A percentile compares a stretch with the other conserved stretches of the same genome.
These are phyloP conservation scores for Drosophila cyrtoloma DNA, from an alignment of 2,888 invertebrate species.

Conservation along the genomic window DNA sequence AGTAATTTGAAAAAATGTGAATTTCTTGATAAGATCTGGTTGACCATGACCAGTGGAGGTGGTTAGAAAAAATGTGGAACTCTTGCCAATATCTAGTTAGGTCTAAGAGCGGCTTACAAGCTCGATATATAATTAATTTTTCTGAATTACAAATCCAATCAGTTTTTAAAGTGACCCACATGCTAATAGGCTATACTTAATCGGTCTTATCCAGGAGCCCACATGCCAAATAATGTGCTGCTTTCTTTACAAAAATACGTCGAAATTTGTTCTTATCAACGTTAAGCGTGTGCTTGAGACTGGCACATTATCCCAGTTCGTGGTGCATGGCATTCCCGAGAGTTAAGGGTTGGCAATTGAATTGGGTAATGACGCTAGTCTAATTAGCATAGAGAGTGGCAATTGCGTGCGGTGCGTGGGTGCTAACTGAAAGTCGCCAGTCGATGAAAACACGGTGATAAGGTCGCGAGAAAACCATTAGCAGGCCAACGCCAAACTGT, in stretches of 20 bases:
- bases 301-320: slow-evolving; percentile 51
- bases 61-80: not conserved
- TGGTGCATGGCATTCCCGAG: slow-evolving; percentile 32
- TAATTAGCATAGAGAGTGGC: slow-evolving; percentile 56
- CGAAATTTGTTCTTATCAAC: slow-evolving; percentile 23
- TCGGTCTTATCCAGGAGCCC: slow-evolving; percentile 20
- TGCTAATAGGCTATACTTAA: not conserved
- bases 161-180: too few relatives aligned
- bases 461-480: slow-evolving; percentile 73
- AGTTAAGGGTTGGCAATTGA: slow-evolving; percentile 6
- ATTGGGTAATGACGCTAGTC: slow-evolving; percentile 26
- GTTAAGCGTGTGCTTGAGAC: slow-evolving; percentile 17
- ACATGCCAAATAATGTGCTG: slow-evolving; percentile 28
- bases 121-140: not conserved
- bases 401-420: slow-evolving; percentile 60
- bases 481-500: slow-evolving; percentile 19
- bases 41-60: not conserved
- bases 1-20: not conserved
- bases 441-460: slow-evolving; percentile 63
- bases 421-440: slow-evolving; percentile 33
- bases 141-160: not conserved
- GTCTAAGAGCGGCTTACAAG: not conserved
- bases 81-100: not conserved
- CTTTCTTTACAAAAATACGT: slow-evolving; percentile 3
- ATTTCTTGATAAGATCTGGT: not conserved